Conservation (phyloP, 1,140 invertebrate species). For the Dendroctonus valens region DNA sequence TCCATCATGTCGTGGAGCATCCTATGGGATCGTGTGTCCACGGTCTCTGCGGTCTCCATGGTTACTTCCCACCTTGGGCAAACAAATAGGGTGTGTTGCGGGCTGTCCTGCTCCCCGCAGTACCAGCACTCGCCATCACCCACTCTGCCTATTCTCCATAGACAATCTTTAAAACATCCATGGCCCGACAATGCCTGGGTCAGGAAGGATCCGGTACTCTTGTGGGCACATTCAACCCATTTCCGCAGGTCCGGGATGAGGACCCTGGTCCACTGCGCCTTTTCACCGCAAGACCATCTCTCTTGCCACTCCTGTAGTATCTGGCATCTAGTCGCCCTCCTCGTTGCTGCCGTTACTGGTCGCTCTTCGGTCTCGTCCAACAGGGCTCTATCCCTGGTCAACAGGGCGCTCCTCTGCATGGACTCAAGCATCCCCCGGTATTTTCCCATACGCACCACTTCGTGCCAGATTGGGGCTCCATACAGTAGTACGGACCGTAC, state of each 20-base stretch:
- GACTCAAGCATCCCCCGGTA: conserved; percentile 2
- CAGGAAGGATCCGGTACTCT: conserved; percentile 35
- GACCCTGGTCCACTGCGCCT: conserved; percentile 25
- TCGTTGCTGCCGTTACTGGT: neutral
- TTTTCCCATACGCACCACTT: conserved; percentile 1
- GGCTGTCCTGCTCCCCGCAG: conserved; percentile 34
- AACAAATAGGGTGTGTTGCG: conserved; percentile 40
- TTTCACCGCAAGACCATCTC: neutral
- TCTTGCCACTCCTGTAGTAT: conserved; percentile 5
- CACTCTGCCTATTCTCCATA: conserved; percentile 36
- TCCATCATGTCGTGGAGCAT: no score
- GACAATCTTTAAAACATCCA: conserved; percentile 46
- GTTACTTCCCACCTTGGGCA: conserved; percentile 36
- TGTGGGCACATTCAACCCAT: conserved; percentile 33
- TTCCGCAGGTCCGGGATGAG: conserved; percentile 19
- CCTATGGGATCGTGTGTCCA: no score
- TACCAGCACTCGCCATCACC: conserved; percentile 26
- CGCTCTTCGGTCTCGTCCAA: neutral
- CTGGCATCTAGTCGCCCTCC: conserved; percentile 3
- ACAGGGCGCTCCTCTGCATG: conserved; percentile 15
- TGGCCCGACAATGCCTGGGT: conserved; percentile 44
- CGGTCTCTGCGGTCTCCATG: no score
- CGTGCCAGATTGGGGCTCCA: conserved; percentile 23
- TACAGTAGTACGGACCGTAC: conserved; percentile 3
- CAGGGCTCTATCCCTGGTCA: conserved; percentile 24